phyloP scores from a whole-genome alignment of 2,113 vertebrate genomes.

The Grammatotria lemairii region DNA sequence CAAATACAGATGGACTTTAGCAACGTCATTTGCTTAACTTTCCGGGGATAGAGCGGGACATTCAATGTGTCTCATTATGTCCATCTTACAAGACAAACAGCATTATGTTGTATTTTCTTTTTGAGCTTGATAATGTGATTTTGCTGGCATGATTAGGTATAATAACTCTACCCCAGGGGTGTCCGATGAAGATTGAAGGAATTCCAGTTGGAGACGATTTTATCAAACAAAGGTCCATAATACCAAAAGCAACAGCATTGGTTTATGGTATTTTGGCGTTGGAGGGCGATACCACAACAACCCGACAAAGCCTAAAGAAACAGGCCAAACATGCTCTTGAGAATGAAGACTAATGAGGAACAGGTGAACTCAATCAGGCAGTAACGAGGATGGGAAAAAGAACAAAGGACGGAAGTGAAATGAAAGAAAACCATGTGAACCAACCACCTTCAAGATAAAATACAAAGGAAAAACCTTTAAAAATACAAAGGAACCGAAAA shows the following conservation, averaged over 20 bases:
- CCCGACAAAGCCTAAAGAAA: not conserved
- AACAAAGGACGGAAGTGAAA: not conserved
- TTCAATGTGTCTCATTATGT: not conserved
- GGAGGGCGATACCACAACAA: not conserved
- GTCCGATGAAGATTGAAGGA: not conserved
- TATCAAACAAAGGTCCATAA: not conserved
- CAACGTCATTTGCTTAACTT: not conserved
- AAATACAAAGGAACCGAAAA: not conserved
- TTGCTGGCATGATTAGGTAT: not conserved
- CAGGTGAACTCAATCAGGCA: not conserved
- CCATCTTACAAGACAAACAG: not conserved
- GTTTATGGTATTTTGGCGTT: not conserved
- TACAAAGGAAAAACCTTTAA: not conserved
- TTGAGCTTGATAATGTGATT: not conserved
- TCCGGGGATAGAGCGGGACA: fast-evolving
- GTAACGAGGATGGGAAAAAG: not conserved
- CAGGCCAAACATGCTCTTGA: not conserved
- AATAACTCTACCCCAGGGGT: not conserved
- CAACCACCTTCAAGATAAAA: not conserved
- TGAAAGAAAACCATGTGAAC: not conserved
- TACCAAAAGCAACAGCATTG: not conserved
- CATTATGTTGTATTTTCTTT: not conserved
- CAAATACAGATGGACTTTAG: not conserved
- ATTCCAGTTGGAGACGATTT: not conserved
- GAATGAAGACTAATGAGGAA: not conserved